A percentile compares a stretch with the other conserved stretches of the same genome.
These are phyloP conservation scores for Stenoptilia bipunctidactyla DNA, from an alignment of 2,888 invertebrate genomes.

Conservation along the genomic window DNA sequence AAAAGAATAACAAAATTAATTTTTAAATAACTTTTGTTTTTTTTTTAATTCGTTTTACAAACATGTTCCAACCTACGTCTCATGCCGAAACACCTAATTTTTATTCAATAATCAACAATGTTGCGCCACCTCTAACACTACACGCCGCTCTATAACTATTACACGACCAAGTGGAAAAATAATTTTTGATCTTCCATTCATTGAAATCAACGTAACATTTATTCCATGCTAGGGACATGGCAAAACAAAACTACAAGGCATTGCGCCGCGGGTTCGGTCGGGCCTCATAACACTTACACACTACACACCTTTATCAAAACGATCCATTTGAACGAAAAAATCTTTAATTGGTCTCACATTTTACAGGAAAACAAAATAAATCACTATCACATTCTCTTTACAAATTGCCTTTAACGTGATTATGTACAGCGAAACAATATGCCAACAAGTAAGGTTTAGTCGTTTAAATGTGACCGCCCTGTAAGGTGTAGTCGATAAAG, in stretches of 20 bases:
- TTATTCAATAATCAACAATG: slow-evolving; percentile 72
- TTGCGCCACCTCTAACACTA: slow-evolving; percentile 65
- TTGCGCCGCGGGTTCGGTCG: slow-evolving; percentile 21
- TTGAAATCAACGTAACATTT: slow-evolving; percentile 56
- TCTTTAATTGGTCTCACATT: too few species aligned
- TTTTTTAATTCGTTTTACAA: neutral
- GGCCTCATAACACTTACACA: neutral
- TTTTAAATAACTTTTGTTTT: neutral
- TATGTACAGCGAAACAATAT: too few species aligned
- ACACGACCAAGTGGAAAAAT: slow-evolving; percentile 69
- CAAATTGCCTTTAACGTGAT: too few species aligned
- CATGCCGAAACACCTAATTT: slow-evolving; percentile 63
- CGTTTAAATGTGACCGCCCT: too few species aligned
- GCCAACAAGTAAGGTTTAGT: too few species aligned
- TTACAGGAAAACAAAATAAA: too few species aligned
- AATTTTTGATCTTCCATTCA: slow-evolving; percentile 61
- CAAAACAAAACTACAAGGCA: slow-evolving; percentile 56
- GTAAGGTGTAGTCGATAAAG: too few species aligned
- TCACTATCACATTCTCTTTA: too few species aligned
- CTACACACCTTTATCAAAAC: too few species aligned
- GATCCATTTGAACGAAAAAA: too few species aligned
- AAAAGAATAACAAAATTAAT: too few species aligned
- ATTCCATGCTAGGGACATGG: slow-evolving; percentile 36
- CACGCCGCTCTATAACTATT: slow-evolving; percentile 46
- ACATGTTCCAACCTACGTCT: slow-evolving; percentile 39